Percentiles rank a stretch among this genome's conserved stretches.
phyloP scores from a whole-genome alignment of 2,797 vertebrate genomes.

The Lophius americanus region DNA sequence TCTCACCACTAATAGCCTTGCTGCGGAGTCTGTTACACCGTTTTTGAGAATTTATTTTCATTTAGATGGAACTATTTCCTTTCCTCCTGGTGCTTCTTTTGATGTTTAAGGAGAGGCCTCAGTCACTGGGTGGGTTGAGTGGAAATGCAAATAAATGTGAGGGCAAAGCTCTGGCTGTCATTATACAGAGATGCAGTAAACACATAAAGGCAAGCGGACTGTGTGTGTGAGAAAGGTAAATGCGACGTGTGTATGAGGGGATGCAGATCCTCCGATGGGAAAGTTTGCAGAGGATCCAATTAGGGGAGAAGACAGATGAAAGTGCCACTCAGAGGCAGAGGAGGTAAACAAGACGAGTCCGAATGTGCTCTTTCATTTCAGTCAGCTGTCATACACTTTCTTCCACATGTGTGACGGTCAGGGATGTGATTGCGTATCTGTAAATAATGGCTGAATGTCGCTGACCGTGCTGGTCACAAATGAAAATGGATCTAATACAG shows the following conservation, averaged over 20 bases:
- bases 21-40: constrained; percentile 65
- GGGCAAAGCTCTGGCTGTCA: constrained; percentile 80
- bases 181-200: constrained; percentile 76
- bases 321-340: constrained; percentile 83
- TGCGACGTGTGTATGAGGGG: constrained; percentile 59
- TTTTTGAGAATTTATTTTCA: constrained; percentile 78
- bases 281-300: constrained; percentile 82
- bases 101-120: constrained; percentile 75
- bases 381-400: constrained; percentile 69
- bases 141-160: constrained; percentile 79
- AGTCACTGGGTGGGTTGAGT: constrained; percentile 73
- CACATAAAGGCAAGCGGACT: constrained; percentile 72
- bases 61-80: constrained; percentile 68
- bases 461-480: constrained; percentile 41
- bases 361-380: constrained; percentile 86
- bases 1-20: constrained; percentile 63
- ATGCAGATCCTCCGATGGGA: constrained; percentile 81
- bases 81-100: constrained; percentile 71
- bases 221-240: constrained; percentile 71
- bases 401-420: constrained; percentile 67
- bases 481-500: constrained; percentile 59
- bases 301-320: constrained; percentile 85
- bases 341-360: constrained; percentile 83
- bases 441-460: constrained; percentile 52
- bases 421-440: constrained; percentile 44